Evolutionary conservation across 2,888 invertebrate genomes (phyloP), one percentile per base, ranked within the genome.

Genomic region (Temnothorax ravouxi): DNA sequence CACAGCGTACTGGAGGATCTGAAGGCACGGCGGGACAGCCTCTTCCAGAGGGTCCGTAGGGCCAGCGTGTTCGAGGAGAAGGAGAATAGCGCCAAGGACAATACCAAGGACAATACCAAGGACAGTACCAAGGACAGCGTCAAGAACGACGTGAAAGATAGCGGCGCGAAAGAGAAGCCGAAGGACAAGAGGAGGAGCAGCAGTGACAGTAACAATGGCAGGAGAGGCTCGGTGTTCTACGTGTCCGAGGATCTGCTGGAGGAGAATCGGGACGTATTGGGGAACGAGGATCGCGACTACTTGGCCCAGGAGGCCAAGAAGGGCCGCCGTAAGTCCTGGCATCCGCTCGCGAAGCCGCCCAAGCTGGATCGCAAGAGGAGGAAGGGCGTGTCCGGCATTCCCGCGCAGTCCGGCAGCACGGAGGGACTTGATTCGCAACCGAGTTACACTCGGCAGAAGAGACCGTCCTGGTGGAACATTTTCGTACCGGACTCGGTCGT

Each of bases 391-490:
- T 91, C 93, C 38, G 91, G 91, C 5, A 88, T 87, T 0, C 87
- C 90, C 94, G 95, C 86, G 94, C 95, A 96, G 83, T 95, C 95
- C 95, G 92, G 93, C 79, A 93, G 95, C 95, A 89, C 95, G 93
- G 90, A 95, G 94, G 89, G 94, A 91, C 86, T 95, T 52, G 93
- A 96, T 95, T 56, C 95, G 21, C 89, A 88, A 29, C 29, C 29
- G 15, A 64, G 11, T 15, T 77, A 66, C 6, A 84, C 88, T 1
- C 88, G 97, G 44, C 97, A 97, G 94, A 98, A 98, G 94, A 96
- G 98, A 86, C 97, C 97, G 56, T 98, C 98, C 56, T 98, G 98
- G 98, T 98, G 98, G 98, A 98, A 98, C 94, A 97, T 98, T 88
- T 98, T 98, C 94, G 97, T 97, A 66, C 97, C 97, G 72, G 98